Evolutionary conservation across 92 coral and sea anemone genomes (phyloP), one percentile per base, ranked within the genome.

Genomic region (Umimayanthus chanpuru): DNA sequence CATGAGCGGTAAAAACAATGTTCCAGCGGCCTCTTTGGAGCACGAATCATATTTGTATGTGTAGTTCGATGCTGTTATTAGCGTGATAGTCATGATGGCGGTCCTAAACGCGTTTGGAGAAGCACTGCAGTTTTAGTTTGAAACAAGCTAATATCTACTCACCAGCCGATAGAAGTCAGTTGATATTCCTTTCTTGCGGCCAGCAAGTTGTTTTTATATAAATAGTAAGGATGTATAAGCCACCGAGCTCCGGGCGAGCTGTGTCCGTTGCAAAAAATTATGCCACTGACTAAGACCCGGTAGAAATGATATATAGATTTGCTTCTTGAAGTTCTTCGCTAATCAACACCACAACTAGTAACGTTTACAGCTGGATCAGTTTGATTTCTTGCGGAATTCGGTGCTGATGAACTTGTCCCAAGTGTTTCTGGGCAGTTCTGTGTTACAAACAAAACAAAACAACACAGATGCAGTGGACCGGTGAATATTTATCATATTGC

Each of bases 1-100:
- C 80, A 97, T 86, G 47, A 97, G 82, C 11, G 99, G 95, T 18
- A 97, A 58, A 11, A 97, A 30, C 32, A 97, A 68, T 12, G 98
- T 97, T 20, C 94, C 95, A 71, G 80, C 87, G 8, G 78, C 75
- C 76, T 77, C 84, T 47, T 86, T 89, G 70, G 95, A 87, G 77
- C 99, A 96, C 25, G 87, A 67, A 44, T 83, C 87, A 29, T 70
- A 23, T 72, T 70, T 83, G 44, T 41, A 29, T 4, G 87, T 70
- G 49, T 73, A 72, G 61, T 83, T 83, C 14, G 58, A 55, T 28
- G 36, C 56, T 14, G 38, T 67, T 55, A 39, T n/a, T 3, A 29
- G 40, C 32, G 65, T 50, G 7, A 83, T 83, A 28, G 87, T 73
- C 87, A 83, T 83, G 28, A 50, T 21, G 61, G 74, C n/a, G 10